Base-by-base conservation (phyloP, 2,113 vertebrate species). In the Nestor notabilis region DNA sequence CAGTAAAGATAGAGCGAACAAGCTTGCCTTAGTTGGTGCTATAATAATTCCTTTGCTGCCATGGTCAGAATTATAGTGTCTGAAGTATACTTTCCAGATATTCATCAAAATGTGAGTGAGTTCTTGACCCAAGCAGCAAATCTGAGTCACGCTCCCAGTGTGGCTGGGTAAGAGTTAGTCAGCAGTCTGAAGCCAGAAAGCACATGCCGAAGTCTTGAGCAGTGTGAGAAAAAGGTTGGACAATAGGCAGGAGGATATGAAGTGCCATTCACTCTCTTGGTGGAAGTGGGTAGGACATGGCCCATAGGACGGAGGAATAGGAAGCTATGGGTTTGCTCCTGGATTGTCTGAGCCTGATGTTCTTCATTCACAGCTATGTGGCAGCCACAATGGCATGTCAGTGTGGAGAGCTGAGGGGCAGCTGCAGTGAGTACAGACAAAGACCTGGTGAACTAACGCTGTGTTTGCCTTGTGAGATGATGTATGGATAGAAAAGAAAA, bases 221-320 rank as follows among this genome's bases (percentile, higher is more conserved):
- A 27, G 50, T 0, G 1, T 46, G 72, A n/a, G 53, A n/a, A 56
- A 23, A 63, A 49, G 66, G n/a, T 0, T 47, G 20, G 10, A 16
- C 39, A 33, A 46, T 0, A 29, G 58, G 77, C 79, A 80, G 86
- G 66, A 79, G 23, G 33, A 18, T 49, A 3, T 18, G 41, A 27
- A 58, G 24, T 4, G 63, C 76, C 35, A 0, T 10, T 44, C 63
- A 76, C 65, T 11, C 2, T 39, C 82, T 55, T 0, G 0, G 14
- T 15, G 33, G 21, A 53, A 85, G 11, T 5, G 10, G 9, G 10
- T 15, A 43, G 76, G 49, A 23, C 1, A 2, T 83, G 63, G 18
- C 43, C 70, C 0, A 0, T 5, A 9, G 60, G 15, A 14, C 35
- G 44, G 6, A 58, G 58, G 66, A 50, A 7, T 7, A 17, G 41